Percentiles rank a stretch among this genome's conserved stretches.
Conservation (phyloP, 2,797 vertebrate genomes). For the Sebastes melanostomus region DNA sequence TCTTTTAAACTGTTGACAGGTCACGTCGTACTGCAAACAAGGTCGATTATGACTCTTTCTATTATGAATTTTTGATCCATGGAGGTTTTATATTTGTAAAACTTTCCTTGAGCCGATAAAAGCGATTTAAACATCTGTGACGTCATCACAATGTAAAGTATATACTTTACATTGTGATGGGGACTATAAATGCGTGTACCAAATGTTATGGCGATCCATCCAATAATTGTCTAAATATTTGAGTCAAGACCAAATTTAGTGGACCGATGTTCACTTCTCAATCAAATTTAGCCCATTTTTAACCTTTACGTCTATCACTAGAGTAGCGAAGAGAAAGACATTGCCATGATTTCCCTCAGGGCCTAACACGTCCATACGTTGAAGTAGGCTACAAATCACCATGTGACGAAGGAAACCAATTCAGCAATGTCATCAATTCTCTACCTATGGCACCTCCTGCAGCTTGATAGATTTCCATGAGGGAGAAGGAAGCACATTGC, state of each 20-base stretch:
- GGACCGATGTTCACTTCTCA: not conserved
- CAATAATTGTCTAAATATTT: not conserved
- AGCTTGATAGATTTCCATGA: constrained; percentile 16
- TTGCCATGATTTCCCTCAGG: constrained; percentile 37
- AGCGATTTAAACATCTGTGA: too few relatives aligned
- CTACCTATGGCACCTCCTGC: constrained; percentile 13
- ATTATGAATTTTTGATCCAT: too few relatives aligned
- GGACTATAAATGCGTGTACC: not conserved
- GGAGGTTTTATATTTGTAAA: too few relatives aligned
- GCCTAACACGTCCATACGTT: not conserved
- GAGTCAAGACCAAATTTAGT: not conserved
- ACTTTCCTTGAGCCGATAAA: too few relatives aligned
- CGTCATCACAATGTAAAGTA: too few relatives aligned
- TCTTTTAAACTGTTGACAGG: too few relatives aligned
- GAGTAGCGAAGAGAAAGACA: not conserved
- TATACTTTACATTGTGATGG: too few relatives aligned
- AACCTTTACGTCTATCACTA: not conserved
- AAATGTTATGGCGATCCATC: not conserved
- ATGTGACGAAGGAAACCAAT: not conserved
- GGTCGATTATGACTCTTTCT: too few relatives aligned
- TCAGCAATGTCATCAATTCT: constrained; percentile 26
- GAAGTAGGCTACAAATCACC: constrained; percentile 21
- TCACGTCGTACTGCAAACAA: too few relatives aligned
- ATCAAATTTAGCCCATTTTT: not conserved
- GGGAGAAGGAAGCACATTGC: not conserved